Conservation (phyloP, 1,140 invertebrate species). For the Vanessa atalanta region DNA sequence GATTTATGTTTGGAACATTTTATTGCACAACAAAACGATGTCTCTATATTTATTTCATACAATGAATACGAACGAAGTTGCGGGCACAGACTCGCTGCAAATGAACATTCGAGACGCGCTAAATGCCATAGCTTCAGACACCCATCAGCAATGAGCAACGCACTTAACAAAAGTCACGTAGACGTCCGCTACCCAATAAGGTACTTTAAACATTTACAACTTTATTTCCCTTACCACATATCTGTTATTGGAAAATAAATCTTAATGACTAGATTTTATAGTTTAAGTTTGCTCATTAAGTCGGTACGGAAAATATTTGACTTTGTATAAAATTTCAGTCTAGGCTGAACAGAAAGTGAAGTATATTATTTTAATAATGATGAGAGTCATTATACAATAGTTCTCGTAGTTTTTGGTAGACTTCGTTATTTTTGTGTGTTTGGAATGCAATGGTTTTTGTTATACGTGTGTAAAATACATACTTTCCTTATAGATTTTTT, state of each 20-base stretch:
- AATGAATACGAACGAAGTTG: background rate
- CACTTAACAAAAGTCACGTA: conserved; percentile 26
- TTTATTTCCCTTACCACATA: conserved; percentile 3
- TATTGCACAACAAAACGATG: too few relatives aligned
- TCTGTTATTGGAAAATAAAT: background rate
- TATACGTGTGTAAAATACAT: background rate
- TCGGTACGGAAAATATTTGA: background rate
- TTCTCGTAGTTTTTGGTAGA: conserved; percentile 18
- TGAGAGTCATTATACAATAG: conserved; percentile 20
- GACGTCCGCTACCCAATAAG: conserved; percentile 24
- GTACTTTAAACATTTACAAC: conserved; percentile 19
- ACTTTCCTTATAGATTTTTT: too few relatives aligned
- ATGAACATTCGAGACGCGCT: conserved; percentile 9
- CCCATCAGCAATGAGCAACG: conserved; percentile 10
- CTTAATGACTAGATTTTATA: background rate
- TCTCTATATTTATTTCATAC: too few relatives aligned
- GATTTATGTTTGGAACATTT: too few relatives aligned
- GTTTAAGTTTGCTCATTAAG: background rate
- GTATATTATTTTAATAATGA: conserved; percentile 28
- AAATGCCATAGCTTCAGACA: background rate
- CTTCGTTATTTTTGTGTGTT: background rate
- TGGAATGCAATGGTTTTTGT: background rate
- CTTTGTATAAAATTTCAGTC: conserved; percentile 20
- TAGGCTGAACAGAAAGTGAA: conserved; percentile 17
- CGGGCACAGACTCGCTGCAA: background rate